Conservation (phyloP, 2,797 vertebrate genomes). For the Varecia variegata region DNA sequence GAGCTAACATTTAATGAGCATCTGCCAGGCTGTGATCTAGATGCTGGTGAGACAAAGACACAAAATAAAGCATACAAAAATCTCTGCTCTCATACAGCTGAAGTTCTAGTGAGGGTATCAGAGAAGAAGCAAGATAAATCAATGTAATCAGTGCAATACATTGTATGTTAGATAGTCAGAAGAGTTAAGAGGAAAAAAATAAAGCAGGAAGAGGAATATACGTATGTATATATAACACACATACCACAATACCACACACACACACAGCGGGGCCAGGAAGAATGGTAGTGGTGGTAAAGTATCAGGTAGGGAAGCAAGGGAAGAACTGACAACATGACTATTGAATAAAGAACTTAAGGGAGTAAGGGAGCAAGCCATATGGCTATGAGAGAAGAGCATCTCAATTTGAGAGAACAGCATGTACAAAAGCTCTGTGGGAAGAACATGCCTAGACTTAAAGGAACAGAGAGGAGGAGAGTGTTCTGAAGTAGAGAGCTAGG, state of each 20-base stretch:
- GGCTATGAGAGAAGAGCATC: not conserved
- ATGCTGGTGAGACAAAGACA: not conserved
- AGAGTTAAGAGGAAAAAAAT: not conserved
- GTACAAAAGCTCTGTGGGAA: constrained; percentile 3
- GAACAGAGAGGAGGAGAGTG: not conserved
- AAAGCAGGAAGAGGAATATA: not conserved
- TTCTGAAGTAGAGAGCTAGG: not conserved
- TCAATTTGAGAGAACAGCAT: not conserved
- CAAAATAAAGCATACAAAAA: not conserved
- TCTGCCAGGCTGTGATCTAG: not conserved
- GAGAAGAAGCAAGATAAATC: constrained; percentile 24
- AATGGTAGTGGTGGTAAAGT: not conserved
- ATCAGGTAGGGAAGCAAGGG: not conserved
- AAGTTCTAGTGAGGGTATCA: not conserved
- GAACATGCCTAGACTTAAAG: not conserved
- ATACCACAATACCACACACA: not conserved
- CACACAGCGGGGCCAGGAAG: not conserved
- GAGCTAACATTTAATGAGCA: constrained; percentile 2
- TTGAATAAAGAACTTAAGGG: not conserved
- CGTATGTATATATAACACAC: not conserved
- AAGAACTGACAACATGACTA: constrained; percentile 10
- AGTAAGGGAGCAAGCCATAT: not conserved
- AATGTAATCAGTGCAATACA: not conserved
- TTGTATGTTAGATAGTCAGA: not conserved
- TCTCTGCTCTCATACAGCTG: not conserved